These are phyloP conservation scores for Diaperis boleti DNA, from an alignment of 2,888 invertebrate genomes.

Conservation along the genomic window DNA sequence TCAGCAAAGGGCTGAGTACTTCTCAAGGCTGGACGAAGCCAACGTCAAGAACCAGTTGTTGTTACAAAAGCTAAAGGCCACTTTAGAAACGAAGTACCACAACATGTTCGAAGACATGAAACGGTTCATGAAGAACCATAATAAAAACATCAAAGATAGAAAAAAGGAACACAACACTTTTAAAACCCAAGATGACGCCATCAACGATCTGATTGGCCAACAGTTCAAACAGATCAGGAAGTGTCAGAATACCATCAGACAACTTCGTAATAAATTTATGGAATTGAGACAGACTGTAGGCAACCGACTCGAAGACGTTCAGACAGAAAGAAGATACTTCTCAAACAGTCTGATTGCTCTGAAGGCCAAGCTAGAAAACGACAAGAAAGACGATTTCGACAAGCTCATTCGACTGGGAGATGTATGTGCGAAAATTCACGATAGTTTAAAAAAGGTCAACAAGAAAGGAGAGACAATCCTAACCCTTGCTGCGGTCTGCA, in stretches of 20 bases:
- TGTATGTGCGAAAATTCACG: constrained; percentile 71
- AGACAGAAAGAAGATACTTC: constrained; percentile 63
- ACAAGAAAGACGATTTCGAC: constrained; percentile 67
- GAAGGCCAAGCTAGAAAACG: constrained; percentile 69
- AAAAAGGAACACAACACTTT: constrained; percentile 53
- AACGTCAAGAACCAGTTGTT: constrained; percentile 54
- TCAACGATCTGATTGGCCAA: constrained; percentile 51
- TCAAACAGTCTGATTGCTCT: constrained; percentile 58
- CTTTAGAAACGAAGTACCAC: constrained; percentile 53
- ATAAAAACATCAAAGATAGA: constrained; percentile 47
- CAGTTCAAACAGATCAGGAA: constrained; percentile 53
- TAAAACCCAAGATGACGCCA: constrained; percentile 55
- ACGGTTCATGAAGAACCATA: constrained; percentile 51
- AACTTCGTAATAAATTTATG: constrained; percentile 50
- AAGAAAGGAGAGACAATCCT: constrained; percentile 73
- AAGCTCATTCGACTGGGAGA: constrained; percentile 74
- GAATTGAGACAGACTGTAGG: constrained; percentile 46
- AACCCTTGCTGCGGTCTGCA: constrained; percentile 74
- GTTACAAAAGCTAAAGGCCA: constrained; percentile 52
- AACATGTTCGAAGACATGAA: constrained; percentile 55
- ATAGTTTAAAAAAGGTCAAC: constrained; percentile 69
- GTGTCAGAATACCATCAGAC: constrained; percentile 51
- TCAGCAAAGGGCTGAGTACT: constrained; percentile 58
- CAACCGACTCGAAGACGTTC: constrained; percentile 51
- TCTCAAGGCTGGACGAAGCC: constrained; percentile 60